phyloP scores from a whole-genome alignment of 2,888 invertebrate species.

The Pharmacophagus antenor region DNA sequence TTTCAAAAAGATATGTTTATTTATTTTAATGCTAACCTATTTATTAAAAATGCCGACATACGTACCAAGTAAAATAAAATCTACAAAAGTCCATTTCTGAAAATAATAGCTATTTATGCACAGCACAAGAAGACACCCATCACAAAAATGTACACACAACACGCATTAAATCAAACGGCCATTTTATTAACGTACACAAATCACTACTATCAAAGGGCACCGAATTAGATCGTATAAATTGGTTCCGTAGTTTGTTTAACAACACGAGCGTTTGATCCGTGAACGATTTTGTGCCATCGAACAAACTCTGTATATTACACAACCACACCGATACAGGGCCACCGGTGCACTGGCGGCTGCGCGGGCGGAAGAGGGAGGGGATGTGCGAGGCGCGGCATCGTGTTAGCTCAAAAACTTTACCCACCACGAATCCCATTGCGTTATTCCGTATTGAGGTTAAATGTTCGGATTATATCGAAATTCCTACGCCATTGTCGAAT shows the following conservation, averaged over 20 bases:
- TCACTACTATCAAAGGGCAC: conserved; percentile 26
- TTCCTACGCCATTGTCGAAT: conserved; percentile 15
- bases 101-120: neutral
- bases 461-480: conserved; percentile 27
- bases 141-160: conserved; percentile 19
- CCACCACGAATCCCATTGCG: conserved; percentile 23
- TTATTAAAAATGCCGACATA: neutral
- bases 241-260: conserved; percentile 30
- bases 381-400: no score
- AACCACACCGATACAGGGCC: conserved; percentile 4
- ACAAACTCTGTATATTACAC: neutral
- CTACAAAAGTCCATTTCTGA: conserved; percentile 8
- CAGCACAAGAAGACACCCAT: conserved; percentile 19
- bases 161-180: conserved; percentile 9
- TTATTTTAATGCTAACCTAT: no score
- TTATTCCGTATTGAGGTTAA: conserved; percentile 26
- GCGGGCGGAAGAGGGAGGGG: conserved; percentile 10
- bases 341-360: conserved; percentile 10
- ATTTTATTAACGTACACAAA: conserved; percentile 24
- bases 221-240: conserved; percentile 28
- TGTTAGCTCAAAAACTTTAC: conserved; percentile 23
- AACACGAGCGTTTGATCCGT: conserved; percentile 27
- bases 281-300: conserved; percentile 5
- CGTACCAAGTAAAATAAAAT: neutral
- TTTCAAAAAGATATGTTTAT: no score